These are phyloP conservation scores for Rhagophthalmus giganteus DNA, from an alignment of 2,888 invertebrate species.

Conservation along the genomic window DNA sequence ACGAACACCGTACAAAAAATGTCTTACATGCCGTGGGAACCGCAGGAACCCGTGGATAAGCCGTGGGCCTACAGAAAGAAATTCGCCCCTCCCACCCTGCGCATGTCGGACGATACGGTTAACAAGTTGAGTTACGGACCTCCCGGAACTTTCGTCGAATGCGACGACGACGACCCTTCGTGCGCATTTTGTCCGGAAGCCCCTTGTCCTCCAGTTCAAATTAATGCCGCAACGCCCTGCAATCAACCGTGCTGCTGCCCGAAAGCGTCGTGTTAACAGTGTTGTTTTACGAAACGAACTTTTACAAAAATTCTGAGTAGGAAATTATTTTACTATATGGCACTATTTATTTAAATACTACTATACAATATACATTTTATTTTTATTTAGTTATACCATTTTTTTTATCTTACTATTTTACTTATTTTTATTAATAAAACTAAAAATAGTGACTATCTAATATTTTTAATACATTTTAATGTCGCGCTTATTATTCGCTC, in stretches of 20 bases:
- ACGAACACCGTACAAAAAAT: slow-evolving; percentile 52
- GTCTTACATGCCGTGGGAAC: slow-evolving; percentile 57
- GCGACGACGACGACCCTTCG: slow-evolving; percentile 60
- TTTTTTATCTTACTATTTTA: no score
- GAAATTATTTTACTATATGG: no score
- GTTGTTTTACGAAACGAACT: no score
- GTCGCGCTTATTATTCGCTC: no score
- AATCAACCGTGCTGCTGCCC: slow-evolving; percentile 43
- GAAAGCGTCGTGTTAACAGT: slow-evolving; percentile 49
- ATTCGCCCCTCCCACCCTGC: slow-evolving; percentile 53
- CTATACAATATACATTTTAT: no score
- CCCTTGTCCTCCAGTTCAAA: slow-evolving; percentile 38
- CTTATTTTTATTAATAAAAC: no score
- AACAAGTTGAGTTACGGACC: slow-evolving; percentile 65
- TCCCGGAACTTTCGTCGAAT: slow-evolving; percentile 63
- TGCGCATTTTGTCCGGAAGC: slow-evolving; percentile 55
- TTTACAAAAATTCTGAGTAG: no score
- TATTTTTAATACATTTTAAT: no score
- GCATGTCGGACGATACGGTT: slow-evolving; percentile 62
- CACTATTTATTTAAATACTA: no score
- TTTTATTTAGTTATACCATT: no score
- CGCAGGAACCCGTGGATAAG: slow-evolving; percentile 49
- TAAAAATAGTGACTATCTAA: no score
- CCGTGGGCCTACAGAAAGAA: slow-evolving; percentile 54
- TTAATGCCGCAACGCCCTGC: neutral